Evolutionary conservation across 2,797 vertebrate genomes (phyloP), one percentile per base, ranked within the genome.

Genomic region (Sciurus vulgaris): DNA sequence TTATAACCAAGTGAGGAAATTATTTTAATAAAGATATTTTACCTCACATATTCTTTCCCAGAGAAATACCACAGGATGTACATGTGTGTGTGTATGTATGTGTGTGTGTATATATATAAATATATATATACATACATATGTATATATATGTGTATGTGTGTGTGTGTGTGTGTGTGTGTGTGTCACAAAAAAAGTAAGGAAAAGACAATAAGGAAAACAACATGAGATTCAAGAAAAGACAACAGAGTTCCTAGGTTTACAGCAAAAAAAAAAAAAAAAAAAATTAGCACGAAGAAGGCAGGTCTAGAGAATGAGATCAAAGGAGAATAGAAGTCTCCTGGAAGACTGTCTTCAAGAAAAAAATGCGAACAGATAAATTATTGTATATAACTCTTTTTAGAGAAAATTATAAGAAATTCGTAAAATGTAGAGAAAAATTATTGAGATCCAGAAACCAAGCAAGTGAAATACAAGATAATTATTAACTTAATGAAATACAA

Each of bases 401-500:
- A 13, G 63, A 92, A 89, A 92, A 78, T 44, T 54, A 30, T 22
- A 89, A 15, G 54, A 59, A 91, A 44, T 14, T 89, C 77, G 86
- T 20, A n/a, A 22, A 93, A 88, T 54, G 38, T 76, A 74, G 0
- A 70, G 54, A 88, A 79, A 70, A 91, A 87, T 22, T 82, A 77
- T 38, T 73, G 17, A 24, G 11, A 65, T 28, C 47, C 38, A 86
- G n/a, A 79, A 92, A 69, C 35, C 11, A 76, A 72, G 30, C 2
- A 65, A 61, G 74, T 56, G 14, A 86, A 82, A 95, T 41, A 87
- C 18, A 76, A 85, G 44, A 51, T 13, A 56, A 85, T 70, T 83
- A 63, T 35, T 85, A 88, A 87, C 30, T 85, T 88, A 6, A 96
- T 44, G 22, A 87, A 85, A 93, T 86, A 89, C 4, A 92, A 92